Evolutionary conservation across 2,113 vertebrate genomes (phyloP), one percentile per base, ranked within the genome.

Genomic region (Gulo gulo): DNA sequence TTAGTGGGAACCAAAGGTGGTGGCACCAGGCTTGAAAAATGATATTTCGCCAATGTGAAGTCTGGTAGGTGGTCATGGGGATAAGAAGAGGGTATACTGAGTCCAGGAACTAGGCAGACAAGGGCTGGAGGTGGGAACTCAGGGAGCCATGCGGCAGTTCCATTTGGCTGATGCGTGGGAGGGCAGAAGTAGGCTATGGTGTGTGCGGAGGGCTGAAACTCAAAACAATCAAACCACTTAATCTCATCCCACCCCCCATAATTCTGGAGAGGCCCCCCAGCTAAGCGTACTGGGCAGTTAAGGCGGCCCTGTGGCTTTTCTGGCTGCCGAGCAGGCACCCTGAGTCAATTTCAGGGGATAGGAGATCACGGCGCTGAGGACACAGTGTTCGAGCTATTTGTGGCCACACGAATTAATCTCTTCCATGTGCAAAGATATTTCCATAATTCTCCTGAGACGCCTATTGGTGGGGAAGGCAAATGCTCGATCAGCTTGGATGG

Each of bases 401-500:
- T 88, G 96, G 98, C 96, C 88, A 4, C 76, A 79, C 78, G 96
- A 96, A 98, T 97, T 98, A 98, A 99, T 98, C 95, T 97, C 97
- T 98, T 98, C 98, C 98, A 99, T 98, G 98, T 98, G 99, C 97
- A 96, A 52, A 94, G 94, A 96, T 88, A 65, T 88, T 96, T 96
- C 91, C 97, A 97, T 96, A 94, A 96, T 97, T 97, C 97, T 96
- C 91, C 94, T 2, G 95, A 97, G 98, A 98, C 61, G 90, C 97
- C 92, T 0, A 1, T 91, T 95, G 97, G 97, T 97, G 85, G 97
- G 84, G 96, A 0, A 31, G 95, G 97, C 91, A 85, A 97, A 95
- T 50, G 88, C 96, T 76, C 87, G n/a, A 96, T 93, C 93, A 97
- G 95, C 97, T 45, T 97, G 97, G 95, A 97, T 4, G 63, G 91